phyloP scores from a whole-genome alignment of 2,113 vertebrate genomes.

The Spilogale gracilis region DNA sequence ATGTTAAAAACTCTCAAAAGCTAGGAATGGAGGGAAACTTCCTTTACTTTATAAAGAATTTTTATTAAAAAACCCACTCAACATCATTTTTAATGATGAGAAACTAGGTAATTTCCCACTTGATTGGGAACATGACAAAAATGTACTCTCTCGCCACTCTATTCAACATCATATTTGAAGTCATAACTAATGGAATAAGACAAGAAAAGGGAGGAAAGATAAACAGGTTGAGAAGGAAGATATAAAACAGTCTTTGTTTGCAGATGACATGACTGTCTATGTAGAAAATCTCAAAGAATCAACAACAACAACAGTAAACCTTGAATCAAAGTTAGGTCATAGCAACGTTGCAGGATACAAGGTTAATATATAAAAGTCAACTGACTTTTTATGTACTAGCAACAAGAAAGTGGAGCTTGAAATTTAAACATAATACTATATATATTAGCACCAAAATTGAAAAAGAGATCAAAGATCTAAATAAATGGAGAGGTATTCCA shows the following conservation, averaged over 20 bases:
- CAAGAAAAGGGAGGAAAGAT: background rate
- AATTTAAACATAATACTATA: background rate
- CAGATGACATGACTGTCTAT: background rate
- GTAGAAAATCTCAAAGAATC: background rate
- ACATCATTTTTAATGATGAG: background rate
- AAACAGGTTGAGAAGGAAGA: background rate
- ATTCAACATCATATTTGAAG: background rate
- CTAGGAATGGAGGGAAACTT: background rate
- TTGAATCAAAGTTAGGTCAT: background rate
- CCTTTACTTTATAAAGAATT: background rate
- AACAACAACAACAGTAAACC: background rate
- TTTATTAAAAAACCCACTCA: background rate
- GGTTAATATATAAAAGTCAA: background rate
- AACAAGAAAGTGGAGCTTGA: background rate
- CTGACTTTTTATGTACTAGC: background rate
- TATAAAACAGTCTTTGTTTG: background rate
- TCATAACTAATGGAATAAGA: background rate
- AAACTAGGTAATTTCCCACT: background rate
- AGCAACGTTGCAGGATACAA: background rate
- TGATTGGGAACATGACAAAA: background rate
- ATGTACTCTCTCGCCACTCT: background rate
- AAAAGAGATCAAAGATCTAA: background rate
- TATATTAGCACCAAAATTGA: background rate
- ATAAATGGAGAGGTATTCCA: background rate
- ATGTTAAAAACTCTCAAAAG: background rate